Evolutionary conservation across 1,140 invertebrate species (phyloP).

Genomic region (Drosophila jambulina): DNA sequence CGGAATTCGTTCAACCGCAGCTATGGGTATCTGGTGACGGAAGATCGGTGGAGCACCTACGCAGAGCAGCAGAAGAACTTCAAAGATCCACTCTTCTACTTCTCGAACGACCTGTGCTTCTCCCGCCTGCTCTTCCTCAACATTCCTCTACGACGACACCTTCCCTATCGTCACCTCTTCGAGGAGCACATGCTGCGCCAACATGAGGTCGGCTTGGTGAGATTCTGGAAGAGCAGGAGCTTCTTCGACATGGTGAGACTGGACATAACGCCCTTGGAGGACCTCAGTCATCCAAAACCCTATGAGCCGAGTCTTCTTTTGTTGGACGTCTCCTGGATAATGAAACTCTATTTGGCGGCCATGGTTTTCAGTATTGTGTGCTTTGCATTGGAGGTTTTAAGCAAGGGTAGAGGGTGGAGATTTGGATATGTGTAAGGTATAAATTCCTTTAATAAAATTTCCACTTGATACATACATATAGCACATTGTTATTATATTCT

Average conservation of each 20-base stretch:
- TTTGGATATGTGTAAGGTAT: neutral
- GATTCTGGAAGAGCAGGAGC: constrained; percentile 34
- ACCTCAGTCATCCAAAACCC: constrained; percentile 15
- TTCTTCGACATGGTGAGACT: constrained; percentile 54
- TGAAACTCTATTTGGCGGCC: constrained; percentile 18
- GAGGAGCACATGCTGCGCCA: constrained; percentile 41
- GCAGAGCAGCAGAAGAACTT: constrained; percentile 53
- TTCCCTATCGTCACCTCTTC: constrained; percentile 59
- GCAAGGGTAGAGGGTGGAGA: too few species aligned
- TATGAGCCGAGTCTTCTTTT: constrained; percentile 1
- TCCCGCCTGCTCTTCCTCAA: constrained; percentile 15
- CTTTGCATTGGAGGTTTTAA: constrained; percentile 33
- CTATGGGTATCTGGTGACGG: constrained; percentile 27
- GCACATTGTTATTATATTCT: too few species aligned
- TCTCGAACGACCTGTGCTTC: constrained; percentile 46
- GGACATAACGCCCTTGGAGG: constrained; percentile 2
- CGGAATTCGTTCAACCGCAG: constrained; percentile 42
- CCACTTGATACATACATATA: neutral
- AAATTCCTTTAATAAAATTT: neutral
- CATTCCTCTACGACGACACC: constrained; percentile 26
- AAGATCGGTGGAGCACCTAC: constrained; percentile 39
- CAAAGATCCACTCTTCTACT: constrained; percentile 39
- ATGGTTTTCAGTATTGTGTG: constrained; percentile 9
- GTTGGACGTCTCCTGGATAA: constrained; percentile 39
- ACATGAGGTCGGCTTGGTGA: constrained; percentile 46